Percentiles rank a stretch among this genome's conserved stretches.
Conservation (phyloP, 2,888 invertebrate species). For the Ormyrus rosae region DNA sequence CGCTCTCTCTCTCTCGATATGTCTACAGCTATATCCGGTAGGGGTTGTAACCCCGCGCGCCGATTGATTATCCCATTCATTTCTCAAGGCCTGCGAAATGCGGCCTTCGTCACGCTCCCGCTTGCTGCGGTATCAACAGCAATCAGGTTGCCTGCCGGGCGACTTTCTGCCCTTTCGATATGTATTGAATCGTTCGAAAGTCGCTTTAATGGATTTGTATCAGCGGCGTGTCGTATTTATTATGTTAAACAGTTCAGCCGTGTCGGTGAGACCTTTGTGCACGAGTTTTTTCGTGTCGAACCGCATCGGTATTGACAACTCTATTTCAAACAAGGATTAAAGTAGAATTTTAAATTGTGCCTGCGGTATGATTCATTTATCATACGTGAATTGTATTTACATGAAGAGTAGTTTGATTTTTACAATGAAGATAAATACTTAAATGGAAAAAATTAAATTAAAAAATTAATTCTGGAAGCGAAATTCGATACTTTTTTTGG, state of each 20-base stretch:
- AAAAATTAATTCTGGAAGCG: neutral
- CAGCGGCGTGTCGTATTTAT: neutral
- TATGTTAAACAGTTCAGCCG: neutral
- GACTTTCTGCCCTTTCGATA: too few species aligned
- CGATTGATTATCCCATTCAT: slow-evolving; percentile 42
- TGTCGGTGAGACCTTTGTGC: too few species aligned
- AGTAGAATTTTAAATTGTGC: too few species aligned
- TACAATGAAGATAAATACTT: too few species aligned
- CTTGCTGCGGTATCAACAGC: slow-evolving; percentile 19
- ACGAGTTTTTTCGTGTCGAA: too few species aligned
- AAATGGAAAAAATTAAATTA: neutral
- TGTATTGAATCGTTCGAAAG: slow-evolving; percentile 12
- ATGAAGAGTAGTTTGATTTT: too few species aligned
- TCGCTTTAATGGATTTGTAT: slow-evolving; percentile 1
- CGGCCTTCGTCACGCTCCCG: slow-evolving; percentile 23
- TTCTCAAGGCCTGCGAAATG: slow-evolving; percentile 16
- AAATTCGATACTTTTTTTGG: too few species aligned
- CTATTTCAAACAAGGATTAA: too few species aligned
- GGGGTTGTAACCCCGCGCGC: slow-evolving; percentile 22
- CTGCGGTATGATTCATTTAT: too few species aligned
- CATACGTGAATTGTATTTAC: too few species aligned
- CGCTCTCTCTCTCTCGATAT: neutral
- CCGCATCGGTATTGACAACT: too few species aligned
- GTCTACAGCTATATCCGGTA: neutral
- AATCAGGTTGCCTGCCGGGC: slow-evolving; percentile 16